Evolutionary conservation across 2,888 invertebrate genomes (phyloP).

Genomic region (Cephus pulcher): DNA sequence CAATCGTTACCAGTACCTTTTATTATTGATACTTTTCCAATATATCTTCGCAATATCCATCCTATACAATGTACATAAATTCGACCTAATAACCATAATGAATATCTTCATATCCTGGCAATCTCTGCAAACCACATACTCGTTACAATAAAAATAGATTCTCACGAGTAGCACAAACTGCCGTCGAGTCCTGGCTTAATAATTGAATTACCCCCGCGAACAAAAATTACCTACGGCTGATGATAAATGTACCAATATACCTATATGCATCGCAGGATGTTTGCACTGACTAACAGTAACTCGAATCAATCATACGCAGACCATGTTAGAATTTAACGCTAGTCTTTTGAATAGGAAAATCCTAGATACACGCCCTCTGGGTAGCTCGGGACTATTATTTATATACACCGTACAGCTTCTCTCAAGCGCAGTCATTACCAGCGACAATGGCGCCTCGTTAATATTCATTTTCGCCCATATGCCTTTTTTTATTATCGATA

Average conservation of each 20-base stretch:
- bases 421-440: not conserved
- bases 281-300: conserved; percentile 13
- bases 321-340: not conserved
- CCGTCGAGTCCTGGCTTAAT: not conserved
- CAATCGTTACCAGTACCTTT: not conserved
- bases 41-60: not conserved
- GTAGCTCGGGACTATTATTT: not conserved
- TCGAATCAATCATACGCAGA: conserved; percentile 14
- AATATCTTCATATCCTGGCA: not conserved
- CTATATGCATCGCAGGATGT: conserved; percentile 11
- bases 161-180: not conserved
- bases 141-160: not conserved
- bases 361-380: not conserved
- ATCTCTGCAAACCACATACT: not conserved
- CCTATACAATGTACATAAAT: not conserved
- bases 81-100: not conserved
- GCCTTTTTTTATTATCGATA: not conserved
- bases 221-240: not conserved
- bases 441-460: not conserved
- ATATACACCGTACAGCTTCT: not conserved
- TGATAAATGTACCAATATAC: conserved; percentile 13
- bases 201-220: not conserved
- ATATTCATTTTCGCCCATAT: not conserved
- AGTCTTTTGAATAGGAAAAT: not conserved
- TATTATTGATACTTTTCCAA: not conserved